A percentile compares a stretch with the other conserved stretches of the same genome.
phyloP scores from a whole-genome alignment of 2,888 invertebrate genomes.

The Eupithecia centaureata region DNA sequence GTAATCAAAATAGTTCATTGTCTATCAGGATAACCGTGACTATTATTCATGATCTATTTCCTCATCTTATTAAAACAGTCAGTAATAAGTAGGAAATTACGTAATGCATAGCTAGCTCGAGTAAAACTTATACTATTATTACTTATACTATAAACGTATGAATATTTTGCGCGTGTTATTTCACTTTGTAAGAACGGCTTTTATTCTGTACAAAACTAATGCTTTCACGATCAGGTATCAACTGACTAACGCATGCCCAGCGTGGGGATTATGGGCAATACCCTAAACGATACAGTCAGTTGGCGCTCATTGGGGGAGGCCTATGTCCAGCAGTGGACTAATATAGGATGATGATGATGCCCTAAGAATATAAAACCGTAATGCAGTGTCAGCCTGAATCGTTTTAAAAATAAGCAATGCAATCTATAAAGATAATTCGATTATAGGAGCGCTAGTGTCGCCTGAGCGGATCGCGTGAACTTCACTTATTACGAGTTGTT shows the following conservation, averaged over 20 bases:
- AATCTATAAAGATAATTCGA: slow-evolving; percentile 29
- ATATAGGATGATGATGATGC: no score
- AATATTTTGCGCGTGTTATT: background rate
- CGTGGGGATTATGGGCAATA: no score
- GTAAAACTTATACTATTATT: no score
- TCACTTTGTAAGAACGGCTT: background rate
- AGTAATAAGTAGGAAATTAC: background rate
- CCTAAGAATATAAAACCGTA: background rate
- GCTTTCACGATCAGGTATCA: background rate
- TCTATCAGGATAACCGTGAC: background rate
- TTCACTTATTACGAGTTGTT: slow-evolving; percentile 50
- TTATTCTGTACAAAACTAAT: background rate
- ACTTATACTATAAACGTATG: no score
- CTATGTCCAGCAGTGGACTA: no score
- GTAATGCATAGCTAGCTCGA: background rate
- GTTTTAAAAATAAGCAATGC: slow-evolving; percentile 26
- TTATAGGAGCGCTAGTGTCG: slow-evolving; percentile 31
- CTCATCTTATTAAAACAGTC: background rate
- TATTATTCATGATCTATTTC: slow-evolving; percentile 1
- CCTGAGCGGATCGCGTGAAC: slow-evolving; percentile 46
- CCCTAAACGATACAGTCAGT: no score
- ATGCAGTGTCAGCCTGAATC: slow-evolving; percentile 21
- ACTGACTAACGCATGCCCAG: no score
- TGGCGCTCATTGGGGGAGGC: no score
- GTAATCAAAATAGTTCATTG: slow-evolving; percentile 28